These are phyloP conservation scores for Alosa sapidissima DNA, from an alignment of 2,797 vertebrate genomes.

Conservation along the genomic window DNA sequence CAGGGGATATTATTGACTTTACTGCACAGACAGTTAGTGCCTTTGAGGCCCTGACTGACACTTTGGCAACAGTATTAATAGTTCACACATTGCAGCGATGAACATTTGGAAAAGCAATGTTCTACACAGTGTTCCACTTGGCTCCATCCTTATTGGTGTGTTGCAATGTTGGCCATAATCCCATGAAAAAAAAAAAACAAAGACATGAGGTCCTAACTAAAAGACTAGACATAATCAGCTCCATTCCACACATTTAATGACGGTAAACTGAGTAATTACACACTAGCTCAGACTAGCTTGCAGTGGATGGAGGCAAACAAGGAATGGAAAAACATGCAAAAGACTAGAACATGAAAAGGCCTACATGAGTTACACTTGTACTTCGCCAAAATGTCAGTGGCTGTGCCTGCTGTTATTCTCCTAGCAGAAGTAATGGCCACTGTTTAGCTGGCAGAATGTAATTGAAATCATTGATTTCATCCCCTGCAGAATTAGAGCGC, in stretches of 20 bases:
- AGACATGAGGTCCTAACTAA: neutral
- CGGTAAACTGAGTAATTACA: neutral
- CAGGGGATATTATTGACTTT: neutral
- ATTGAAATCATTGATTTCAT: slow-evolving; percentile 8
- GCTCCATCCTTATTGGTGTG: neutral
- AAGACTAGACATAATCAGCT: neutral
- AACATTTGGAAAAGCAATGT: neutral
- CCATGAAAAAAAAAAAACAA: neutral
- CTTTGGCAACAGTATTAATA: neutral
- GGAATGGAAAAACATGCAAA: neutral
- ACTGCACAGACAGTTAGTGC: neutral
- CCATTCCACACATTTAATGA: neutral
- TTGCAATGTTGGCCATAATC: neutral
- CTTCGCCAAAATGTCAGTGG: neutral
- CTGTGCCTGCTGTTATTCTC: slow-evolving; percentile 1
- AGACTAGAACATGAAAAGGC: neutral
- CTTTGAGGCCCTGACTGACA: neutral
- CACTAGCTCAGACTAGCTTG: neutral
- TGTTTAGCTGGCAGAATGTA: slow-evolving; percentile 7
- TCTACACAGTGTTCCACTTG: neutral
- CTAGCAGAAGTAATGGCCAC: neutral
- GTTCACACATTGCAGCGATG: neutral
- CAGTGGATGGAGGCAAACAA: neutral
- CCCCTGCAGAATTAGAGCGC: neutral
- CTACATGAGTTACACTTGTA: neutral